phyloP scores from a whole-genome alignment of 2,113 vertebrate genomes.

The Anoplopoma fimbria region DNA sequence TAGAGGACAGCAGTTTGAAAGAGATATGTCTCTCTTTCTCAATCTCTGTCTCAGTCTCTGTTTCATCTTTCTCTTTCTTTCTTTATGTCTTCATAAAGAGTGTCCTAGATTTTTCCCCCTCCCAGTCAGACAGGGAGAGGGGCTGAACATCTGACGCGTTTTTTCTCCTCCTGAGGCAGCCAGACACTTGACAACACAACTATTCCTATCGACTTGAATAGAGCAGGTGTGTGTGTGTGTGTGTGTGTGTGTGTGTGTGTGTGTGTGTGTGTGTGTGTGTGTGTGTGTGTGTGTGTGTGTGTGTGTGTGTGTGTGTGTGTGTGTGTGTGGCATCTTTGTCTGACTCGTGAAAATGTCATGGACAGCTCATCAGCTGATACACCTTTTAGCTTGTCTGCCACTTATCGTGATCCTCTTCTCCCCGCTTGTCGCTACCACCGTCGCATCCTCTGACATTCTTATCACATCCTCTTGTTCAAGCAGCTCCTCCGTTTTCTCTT shows the following conservation, averaged over 20 bases:
- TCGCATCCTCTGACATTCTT: constrained; percentile 1
- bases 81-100: constrained; percentile 41
- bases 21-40: constrained; percentile 14
- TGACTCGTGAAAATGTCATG: constrained; percentile 51
- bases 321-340: constrained; percentile 2
- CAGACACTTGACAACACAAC: constrained; percentile 40
- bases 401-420: constrained; percentile 19
- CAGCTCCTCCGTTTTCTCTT: neutral
- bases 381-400: constrained; percentile 41
- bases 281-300: constrained; percentile 17
- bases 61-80: constrained; percentile 19
- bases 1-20: constrained; percentile 10
- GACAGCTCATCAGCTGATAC: constrained; percentile 42
- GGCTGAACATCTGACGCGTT: constrained; percentile 36
- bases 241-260: constrained; percentile 11
- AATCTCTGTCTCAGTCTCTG: constrained; percentile 15
- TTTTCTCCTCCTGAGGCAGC: constrained; percentile 37
- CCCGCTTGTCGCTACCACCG: neutral
- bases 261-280: constrained; percentile 12
- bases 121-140: constrained; percentile 6
- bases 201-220: constrained; percentile 38
- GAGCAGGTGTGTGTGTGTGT: constrained; percentile 58
- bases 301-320: constrained; percentile 9
- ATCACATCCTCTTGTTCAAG: constrained; percentile 30
- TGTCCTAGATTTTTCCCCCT: constrained; percentile 38